These are phyloP conservation scores for Horisme vitalbata DNA, from an alignment of 2,888 invertebrate genomes.

Conservation along the genomic window DNA sequence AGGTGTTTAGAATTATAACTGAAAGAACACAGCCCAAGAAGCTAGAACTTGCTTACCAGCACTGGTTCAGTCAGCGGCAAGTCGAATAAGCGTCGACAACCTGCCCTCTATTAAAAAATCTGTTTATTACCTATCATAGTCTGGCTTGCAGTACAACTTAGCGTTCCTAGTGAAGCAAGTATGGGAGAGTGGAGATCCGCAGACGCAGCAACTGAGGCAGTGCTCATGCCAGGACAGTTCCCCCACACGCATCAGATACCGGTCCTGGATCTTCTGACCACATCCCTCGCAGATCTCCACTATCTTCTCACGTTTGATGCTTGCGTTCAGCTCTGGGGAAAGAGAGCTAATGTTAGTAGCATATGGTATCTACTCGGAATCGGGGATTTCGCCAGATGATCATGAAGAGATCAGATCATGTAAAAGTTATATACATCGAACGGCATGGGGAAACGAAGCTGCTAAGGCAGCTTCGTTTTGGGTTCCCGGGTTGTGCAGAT, in stretches of 20 bases:
- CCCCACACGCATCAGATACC: conserved; percentile 96
- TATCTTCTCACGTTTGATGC: conserved; percentile 90
- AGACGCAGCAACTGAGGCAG: conserved; percentile 97
- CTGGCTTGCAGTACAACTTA: conserved; percentile 97
- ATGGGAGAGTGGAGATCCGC: conserved; percentile 93
- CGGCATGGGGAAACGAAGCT: no score
- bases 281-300: conserved; percentile 97
- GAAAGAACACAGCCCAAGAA: no score
- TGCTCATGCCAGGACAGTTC: conserved; percentile 98
- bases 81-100: no score
- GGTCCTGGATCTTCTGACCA: conserved; percentile 96
- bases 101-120: no score
- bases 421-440: no score
- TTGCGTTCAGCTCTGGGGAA: conserved; percentile 73
- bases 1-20: no score
- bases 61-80: no score
- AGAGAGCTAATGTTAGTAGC: conserved; percentile 56
- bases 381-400: no score
- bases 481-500: no score
- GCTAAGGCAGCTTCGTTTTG: no score
- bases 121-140: conserved; percentile 93
- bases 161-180: conserved; percentile 97
- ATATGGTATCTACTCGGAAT: conserved; percentile 40
- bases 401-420: no score
- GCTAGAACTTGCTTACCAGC: no score